A percentile compares a stretch with the other conserved stretches of the same genome.
These are phyloP conservation scores for Caranx ignobilis DNA, from an alignment of 2,113 vertebrate genomes.

Conservation along the genomic window DNA sequence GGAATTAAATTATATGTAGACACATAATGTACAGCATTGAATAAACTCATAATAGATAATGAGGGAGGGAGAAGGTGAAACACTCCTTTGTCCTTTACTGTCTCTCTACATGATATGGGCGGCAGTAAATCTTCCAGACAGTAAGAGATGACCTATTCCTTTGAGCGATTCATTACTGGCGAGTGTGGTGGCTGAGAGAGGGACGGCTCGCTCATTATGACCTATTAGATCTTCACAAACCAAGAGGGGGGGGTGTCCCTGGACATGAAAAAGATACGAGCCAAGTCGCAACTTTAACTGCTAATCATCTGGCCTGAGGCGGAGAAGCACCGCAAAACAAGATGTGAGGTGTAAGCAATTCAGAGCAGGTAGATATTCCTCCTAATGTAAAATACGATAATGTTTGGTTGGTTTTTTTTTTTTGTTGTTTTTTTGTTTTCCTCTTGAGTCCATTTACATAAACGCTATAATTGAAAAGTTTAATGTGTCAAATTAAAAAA, in stretches of 20 bases:
- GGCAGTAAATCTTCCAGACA: constrained; percentile 56
- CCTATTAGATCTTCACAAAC: constrained; percentile 54
- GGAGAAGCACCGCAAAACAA: constrained; percentile 2
- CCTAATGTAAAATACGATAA: background rate
- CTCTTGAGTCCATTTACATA: background rate
- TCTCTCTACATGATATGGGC: constrained; percentile 39
- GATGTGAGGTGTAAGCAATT: background rate
- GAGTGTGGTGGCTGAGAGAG: constrained; percentile 21
- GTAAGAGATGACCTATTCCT: constrained; percentile 63
- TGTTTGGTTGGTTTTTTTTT: background rate
- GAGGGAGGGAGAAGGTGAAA: constrained; percentile 53
- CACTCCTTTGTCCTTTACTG: constrained; percentile 53
- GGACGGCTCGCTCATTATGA: constrained; percentile 50
- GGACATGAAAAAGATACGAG: constrained; percentile 31
- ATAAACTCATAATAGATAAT: constrained; percentile 55
- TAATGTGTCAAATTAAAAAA: background rate
- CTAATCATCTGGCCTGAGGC: constrained; percentile 16
- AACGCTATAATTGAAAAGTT: background rate
- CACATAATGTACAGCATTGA: constrained; percentile 51
- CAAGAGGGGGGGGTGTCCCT: constrained; percentile 15
- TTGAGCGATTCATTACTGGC: constrained; percentile 56
- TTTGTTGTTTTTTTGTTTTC: background rate
- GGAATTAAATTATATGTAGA: constrained; percentile 62
- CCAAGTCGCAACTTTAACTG: constrained; percentile 20
- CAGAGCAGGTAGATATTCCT: background rate